Conservation (phyloP, 1,140 invertebrate species). For the Elysia chlorotica region DNA sequence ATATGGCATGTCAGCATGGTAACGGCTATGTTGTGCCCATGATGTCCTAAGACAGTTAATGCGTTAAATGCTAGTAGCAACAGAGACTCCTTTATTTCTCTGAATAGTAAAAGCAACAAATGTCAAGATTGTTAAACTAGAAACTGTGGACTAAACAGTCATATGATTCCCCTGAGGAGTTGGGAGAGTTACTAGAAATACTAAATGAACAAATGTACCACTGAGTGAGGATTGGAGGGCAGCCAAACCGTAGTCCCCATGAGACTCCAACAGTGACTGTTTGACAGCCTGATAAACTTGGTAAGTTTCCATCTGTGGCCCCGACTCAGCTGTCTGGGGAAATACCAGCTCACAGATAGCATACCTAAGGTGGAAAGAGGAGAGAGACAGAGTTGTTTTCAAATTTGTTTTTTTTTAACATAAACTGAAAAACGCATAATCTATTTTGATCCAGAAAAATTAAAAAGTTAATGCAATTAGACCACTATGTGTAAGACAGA, state of each 20-base stretch:
- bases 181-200: not conserved
- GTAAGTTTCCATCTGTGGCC: not conserved
- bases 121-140: no score
- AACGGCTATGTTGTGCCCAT: no score
- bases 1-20: no score
- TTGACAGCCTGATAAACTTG: conserved; percentile 2
- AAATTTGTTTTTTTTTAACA: not conserved
- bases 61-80: no score
- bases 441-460: not conserved
- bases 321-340: not conserved
- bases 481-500: no score
- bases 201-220: not conserved
- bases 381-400: not conserved
- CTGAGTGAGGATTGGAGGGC: conserved; percentile 5
- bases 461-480: not conserved
- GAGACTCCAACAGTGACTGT: not conserved
- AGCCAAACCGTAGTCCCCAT: conserved; percentile 19
- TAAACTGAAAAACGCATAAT: no score
- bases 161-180: not conserved
- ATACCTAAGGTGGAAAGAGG: conserved; percentile 9
- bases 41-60: no score
- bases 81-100: no score
- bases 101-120: no score
- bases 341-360: conserved; percentile 9
- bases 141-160: not conserved